Base-by-base conservation (phyloP, 2,888 invertebrate genomes). In the Lepidochrysops patricia region DNA sequence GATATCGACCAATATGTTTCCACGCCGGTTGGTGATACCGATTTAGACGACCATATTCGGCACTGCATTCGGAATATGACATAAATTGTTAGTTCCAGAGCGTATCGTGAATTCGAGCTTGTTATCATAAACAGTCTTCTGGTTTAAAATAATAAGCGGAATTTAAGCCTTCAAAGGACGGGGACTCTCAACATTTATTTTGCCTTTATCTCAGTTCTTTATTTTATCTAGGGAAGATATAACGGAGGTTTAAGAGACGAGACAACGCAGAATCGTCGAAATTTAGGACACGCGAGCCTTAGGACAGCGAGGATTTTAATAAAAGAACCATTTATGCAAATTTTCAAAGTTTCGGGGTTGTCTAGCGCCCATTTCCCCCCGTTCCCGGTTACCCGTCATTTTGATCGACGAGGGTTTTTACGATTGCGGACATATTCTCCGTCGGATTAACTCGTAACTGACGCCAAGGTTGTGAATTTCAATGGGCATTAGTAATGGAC, bases 331-430 rank as follows among this genome's bases (percentile, higher is more conserved):
- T 27, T 29, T 29, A 29, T 19, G 29, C 27, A 29, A 54, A 29
- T 29, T 27, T 4, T 15, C 7, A 15, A 54, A 19, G 48, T 19
- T 29, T 54, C 49, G 25, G 49, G 25, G 25, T 54, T 29, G 25
- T 54, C 54, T 54, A 54, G 13, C 27, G 54, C 15, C 27, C 54
- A 9, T 29, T 32, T 54, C 19, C 32, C 37, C 19, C 15, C n/a
- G 7, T 19, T 15, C 12, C 12, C 29, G 19, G 43, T 19, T n/a
- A 0, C 26, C 54, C 57, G 65, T 68, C 65, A 69, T 62, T 68
- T 64, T 65, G 68, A 72, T 70, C 68, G 69, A 72, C 69, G 63
- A 62, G 60, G 67, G 63, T 69, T 68, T 63, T 66, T 64, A 60
- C 63, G 63, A 66, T 70, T 68, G 62, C 57, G 61, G 43, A 57